phyloP scores from a whole-genome alignment of 2,797 vertebrate genomes.

The Neosilurus mollespiculum region DNA sequence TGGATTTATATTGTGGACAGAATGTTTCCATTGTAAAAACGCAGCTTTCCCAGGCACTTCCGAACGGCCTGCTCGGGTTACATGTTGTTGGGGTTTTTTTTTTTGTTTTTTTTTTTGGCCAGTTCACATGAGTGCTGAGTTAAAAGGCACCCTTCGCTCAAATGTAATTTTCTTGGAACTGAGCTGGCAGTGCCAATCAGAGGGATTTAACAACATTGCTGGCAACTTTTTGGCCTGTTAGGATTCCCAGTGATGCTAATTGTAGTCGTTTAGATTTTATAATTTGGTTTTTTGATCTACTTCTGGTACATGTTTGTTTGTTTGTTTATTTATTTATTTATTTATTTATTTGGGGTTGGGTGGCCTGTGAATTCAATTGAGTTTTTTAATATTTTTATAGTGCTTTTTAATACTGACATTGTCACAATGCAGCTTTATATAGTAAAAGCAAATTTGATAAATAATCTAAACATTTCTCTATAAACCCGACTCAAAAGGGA shows the following conservation, averaged over 20 bases:
- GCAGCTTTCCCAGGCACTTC: conserved; percentile 74
- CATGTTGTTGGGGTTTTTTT: conserved; percentile 61
- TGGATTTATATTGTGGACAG: conserved; percentile 59
- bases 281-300: conserved; percentile 68
- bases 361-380: too few relatives aligned
- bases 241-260: conserved; percentile 65
- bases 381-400: too few relatives aligned
- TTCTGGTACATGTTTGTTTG: conserved; percentile 37
- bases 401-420: too few relatives aligned
- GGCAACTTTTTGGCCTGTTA: conserved; percentile 59
- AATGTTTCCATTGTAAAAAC: conserved; percentile 59
- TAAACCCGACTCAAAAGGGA: too few relatives aligned
- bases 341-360: too few relatives aligned
- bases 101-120: conserved; percentile 56
- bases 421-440: too few relatives aligned
- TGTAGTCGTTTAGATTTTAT: conserved; percentile 69
- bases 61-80: conserved; percentile 74
- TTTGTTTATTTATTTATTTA: too few relatives aligned
- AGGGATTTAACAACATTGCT: conserved; percentile 67
- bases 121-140: conserved; percentile 73
- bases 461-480: too few relatives aligned
- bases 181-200: conserved; percentile 70
- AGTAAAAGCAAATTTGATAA: too few relatives aligned
- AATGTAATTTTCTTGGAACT: conserved; percentile 73
- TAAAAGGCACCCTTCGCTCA: conserved; percentile 76